Percentiles rank a stretch among this genome's conserved stretches.
phyloP scores from a whole-genome alignment of 2,888 invertebrate species.

The Tetranychus piercei region DNA sequence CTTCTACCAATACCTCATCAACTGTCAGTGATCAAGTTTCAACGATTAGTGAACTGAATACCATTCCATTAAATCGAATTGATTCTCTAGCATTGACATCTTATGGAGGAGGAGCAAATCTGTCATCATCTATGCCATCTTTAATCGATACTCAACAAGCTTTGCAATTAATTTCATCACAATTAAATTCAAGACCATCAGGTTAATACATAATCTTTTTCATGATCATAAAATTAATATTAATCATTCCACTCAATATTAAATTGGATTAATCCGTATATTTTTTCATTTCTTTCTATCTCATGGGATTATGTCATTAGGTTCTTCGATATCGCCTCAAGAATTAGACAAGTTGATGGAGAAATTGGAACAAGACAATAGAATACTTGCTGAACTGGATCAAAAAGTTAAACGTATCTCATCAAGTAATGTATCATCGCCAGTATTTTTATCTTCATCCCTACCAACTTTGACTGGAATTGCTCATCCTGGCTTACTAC shows the following conservation, averaged over 20 bases:
- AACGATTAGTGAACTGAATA: neutral
- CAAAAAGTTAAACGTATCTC: conserved; percentile 21
- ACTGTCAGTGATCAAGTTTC: neutral
- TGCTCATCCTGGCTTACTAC: neutral
- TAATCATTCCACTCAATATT: neutral
- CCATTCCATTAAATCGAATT: neutral
- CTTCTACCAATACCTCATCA: neutral
- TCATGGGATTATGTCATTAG: neutral
- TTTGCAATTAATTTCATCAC: neutral
- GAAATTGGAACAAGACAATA: conserved; percentile 61
- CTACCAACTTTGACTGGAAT: conserved; percentile 18
- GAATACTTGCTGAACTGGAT: conserved; percentile 68
- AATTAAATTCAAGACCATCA: neutral
- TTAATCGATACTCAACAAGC: neutral
- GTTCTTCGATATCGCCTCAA: conserved; percentile 5
- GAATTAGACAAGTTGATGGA: conserved; percentile 51
- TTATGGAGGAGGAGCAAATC: neutral
- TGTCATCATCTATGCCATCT: neutral
- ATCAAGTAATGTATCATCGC: neutral
- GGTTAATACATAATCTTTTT: neutral
- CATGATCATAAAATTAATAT: neutral
- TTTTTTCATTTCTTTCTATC: neutral
- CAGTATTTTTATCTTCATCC: conserved; percentile 12
- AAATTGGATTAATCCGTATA: neutral
- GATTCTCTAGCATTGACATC: neutral